phyloP scores from a whole-genome alignment of 2,797 vertebrate species.

The Hafferia zeledoni region DNA sequence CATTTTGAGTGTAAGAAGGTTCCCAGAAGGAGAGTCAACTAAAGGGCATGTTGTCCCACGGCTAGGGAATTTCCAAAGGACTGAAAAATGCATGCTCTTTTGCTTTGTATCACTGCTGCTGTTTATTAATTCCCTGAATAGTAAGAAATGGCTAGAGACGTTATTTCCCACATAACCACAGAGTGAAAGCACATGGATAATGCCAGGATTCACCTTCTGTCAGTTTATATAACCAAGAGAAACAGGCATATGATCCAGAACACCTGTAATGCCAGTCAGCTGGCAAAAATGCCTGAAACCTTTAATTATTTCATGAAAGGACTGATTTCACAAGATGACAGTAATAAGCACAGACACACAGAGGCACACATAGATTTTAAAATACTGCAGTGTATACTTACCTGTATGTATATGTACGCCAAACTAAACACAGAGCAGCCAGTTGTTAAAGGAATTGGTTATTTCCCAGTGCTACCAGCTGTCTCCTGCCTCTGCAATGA shows the following conservation, averaged over 20 bases:
- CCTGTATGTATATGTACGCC: neutral
- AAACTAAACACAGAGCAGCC: neutral
- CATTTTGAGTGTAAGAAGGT: slow-evolving; percentile 19
- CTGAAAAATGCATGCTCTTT: slow-evolving; percentile 27
- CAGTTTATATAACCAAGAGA: slow-evolving; percentile 32
- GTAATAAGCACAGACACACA: slow-evolving; percentile 30
- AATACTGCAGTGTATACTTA: neutral
- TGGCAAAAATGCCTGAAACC: slow-evolving; percentile 50
- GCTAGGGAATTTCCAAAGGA: slow-evolving; percentile 11
- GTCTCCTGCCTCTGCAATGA: slow-evolving; percentile 5
- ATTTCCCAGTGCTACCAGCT: slow-evolving; percentile 30
- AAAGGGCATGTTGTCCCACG: neutral
- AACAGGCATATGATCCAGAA: slow-evolving; percentile 40
- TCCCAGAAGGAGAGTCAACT: slow-evolving; percentile 42
- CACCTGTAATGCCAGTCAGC: slow-evolving; percentile 57
- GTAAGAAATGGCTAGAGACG: slow-evolving; percentile 31
- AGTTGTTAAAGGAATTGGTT: slow-evolving; percentile 14
- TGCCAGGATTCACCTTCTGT: slow-evolving; percentile 65
- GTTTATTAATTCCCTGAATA: slow-evolving; percentile 55
- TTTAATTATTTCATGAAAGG: slow-evolving; percentile 59
- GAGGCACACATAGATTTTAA: neutral
- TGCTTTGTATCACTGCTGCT: slow-evolving; percentile 3
- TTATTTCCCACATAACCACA: slow-evolving; percentile 31
- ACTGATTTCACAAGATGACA: slow-evolving; percentile 26
- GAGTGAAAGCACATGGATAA: slow-evolving; percentile 31